Evolutionary conservation across 2,797 vertebrate genomes (phyloP), one percentile per base, ranked within the genome.

Genomic region (Thunnus albacares): DNA sequence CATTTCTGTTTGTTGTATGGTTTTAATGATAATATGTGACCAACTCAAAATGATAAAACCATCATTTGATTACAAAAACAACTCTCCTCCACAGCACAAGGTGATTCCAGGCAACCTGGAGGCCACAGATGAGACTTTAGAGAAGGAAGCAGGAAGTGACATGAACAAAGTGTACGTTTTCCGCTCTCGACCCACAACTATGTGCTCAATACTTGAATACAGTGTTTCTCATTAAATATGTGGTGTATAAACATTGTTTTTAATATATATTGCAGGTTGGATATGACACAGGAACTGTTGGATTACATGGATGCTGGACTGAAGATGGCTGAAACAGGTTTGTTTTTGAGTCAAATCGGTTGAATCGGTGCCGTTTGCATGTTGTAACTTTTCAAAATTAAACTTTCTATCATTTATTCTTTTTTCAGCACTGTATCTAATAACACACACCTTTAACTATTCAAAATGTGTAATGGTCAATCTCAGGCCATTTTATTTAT

Each of bases 131-230:
- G 98, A 99, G 63, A 96, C 96, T 28, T n/a, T 99, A 83, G 97
- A 99, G 61, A 97, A 92, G 81, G 96, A 96, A 0, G 95, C 97
- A 0, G 97, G 97, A 78, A 96, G 89, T 0, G 98, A 99, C 8
- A 95, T 97, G 89, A 97, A 97, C 77, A 96, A 97, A 93, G 96
- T 97, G 98, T 99, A 93, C 91, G 97, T 95, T n/a, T 35, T 2
- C 6, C 12, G 5, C 26, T 5, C 14, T 12, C 12, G 2, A 24
- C 33, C 20, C 14, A 26, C 14, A 52, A 4, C 2, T 6, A 1
- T n/a, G 5, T 28, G 11, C 8, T 22, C 28, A 30, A 30, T 9
- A 3, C 22, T 20, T 13, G 6, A 41, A 28, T 3, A 14, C 26
- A 18, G 5, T 6, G 52, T 73, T 55, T 38, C 6, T 13, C 6